Conservation (phyloP, 2,797 vertebrate species). For the Liparis tanakae region DNA sequence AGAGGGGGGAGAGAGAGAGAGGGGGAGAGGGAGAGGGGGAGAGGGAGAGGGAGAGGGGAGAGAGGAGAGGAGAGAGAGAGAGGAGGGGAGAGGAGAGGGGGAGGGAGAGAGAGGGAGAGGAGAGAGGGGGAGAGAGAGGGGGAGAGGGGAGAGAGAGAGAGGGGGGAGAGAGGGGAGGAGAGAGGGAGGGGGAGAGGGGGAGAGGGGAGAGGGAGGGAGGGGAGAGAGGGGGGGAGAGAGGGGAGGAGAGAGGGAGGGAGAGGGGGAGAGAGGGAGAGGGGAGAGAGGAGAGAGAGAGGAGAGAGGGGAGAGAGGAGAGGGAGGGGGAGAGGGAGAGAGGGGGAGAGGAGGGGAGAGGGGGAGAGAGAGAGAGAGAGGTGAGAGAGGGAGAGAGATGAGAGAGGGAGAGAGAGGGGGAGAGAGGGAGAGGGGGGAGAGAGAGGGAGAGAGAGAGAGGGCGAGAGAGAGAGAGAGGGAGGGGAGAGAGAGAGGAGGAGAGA, state of each 20-base stretch:
- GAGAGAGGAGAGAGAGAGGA: conserved; percentile 64
- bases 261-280: conserved; percentile 72
- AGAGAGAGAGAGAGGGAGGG: conserved; percentile 72
- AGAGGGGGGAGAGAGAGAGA: conserved; percentile 66
- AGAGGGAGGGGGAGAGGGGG: conserved; percentile 71
- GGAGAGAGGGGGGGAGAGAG: conserved; percentile 73
- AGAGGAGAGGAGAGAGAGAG: conserved; percentile 74
- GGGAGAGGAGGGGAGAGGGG: conserved; percentile 62
- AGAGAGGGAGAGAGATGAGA: conserved; percentile 64
- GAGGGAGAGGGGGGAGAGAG: conserved; percentile 68
- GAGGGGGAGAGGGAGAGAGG: conserved; percentile 72
- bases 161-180: conserved; percentile 60
- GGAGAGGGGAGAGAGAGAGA: conserved; percentile 64
- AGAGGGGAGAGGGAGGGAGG: conserved; percentile 62
- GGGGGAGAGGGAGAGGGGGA: conserved; percentile 67
- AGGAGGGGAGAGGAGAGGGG: no score
- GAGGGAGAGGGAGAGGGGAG: conserved; percentile 68
- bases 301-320: conserved; percentile 59
- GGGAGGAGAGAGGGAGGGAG: conserved; percentile 55
- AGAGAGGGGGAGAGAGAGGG: conserved; percentile 71
- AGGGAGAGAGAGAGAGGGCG: conserved; percentile 65
- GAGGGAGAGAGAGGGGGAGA: conserved; percentile 65
- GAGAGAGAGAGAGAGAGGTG: conserved; percentile 69
- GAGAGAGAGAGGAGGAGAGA: conserved; percentile 62
- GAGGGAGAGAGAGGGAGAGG: conserved; percentile 49